phyloP scores from a whole-genome alignment of 30 jellyfish, hydroid and myxozoan genomes.

The Rhopilema esculentum region DNA sequence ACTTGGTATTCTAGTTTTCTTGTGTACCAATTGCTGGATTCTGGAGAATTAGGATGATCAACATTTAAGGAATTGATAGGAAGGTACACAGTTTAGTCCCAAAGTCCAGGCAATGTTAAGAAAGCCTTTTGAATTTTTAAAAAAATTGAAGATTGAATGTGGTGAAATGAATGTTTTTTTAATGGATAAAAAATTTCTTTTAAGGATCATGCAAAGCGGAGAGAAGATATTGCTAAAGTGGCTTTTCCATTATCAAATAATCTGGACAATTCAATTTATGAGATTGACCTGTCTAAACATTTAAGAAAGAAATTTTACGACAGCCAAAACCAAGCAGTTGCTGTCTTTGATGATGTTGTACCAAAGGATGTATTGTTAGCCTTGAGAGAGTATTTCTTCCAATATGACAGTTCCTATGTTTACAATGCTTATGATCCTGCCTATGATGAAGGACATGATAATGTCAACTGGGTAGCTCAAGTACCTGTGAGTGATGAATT shows the following conservation, averaged over 20 bases:
- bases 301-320: slow-evolving; percentile 44
- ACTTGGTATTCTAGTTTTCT: too few relatives aligned
- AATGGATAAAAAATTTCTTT: too few relatives aligned
- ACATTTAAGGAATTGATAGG: too few relatives aligned
- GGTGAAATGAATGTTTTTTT: too few relatives aligned
- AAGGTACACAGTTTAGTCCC: too few relatives aligned
- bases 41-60: too few relatives aligned
- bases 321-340: slow-evolving; percentile 51
- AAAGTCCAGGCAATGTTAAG: too few relatives aligned
- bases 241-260: slow-evolving; percentile 55
- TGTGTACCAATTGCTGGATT: too few relatives aligned
- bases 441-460: slow-evolving; percentile 63
- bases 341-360: slow-evolving; percentile 72
- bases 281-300: slow-evolving; percentile 51
- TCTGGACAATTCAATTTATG: slow-evolving; percentile 29
- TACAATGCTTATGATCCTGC: slow-evolving; percentile 73
- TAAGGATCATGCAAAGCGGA: slow-evolving; percentile 24
- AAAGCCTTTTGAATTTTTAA: too few relatives aligned
- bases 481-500: slow-evolving; percentile 30
- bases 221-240: slow-evolving; percentile 43
- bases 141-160: too few relatives aligned
- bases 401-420: slow-evolving; percentile 66
- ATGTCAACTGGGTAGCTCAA: slow-evolving; percentile 77
- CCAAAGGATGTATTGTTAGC: slow-evolving; percentile 74
- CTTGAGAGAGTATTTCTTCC: slow-evolving; percentile 62